phyloP scores from a whole-genome alignment of 2,797 vertebrate species.

The Tapirus indicus region DNA sequence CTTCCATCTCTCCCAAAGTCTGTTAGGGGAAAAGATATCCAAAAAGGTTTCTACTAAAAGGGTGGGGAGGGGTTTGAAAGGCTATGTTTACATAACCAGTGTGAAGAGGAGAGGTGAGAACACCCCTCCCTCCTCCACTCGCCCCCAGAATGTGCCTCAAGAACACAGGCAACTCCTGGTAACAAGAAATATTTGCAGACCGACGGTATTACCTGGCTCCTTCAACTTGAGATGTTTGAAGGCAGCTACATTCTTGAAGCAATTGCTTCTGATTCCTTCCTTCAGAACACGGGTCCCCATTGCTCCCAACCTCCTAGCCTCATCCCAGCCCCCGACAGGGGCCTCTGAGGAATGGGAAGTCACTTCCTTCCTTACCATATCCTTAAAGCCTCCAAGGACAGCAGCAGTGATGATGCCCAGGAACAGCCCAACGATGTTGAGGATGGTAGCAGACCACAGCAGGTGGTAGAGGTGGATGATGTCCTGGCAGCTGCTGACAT shows the following conservation, averaged over 20 bases:
- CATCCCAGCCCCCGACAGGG: not conserved
- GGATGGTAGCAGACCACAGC: conserved; percentile 97
- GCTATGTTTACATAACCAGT: not conserved
- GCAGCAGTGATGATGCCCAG: conserved; percentile 98
- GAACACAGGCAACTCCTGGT: conserved; percentile 3
- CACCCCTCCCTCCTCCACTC: not conserved
- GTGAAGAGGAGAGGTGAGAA: conserved; percentile 1
- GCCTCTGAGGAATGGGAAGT: not conserved
- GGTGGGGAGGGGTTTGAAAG: not conserved
- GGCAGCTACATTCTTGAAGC: not conserved
- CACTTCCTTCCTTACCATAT: conserved; percentile 92
- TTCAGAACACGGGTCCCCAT: not conserved
- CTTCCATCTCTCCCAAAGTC: conserved; percentile 49
- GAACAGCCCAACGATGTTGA: conserved; percentile 97
- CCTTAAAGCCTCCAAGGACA: conserved; percentile 98
- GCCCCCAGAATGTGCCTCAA: not conserved
- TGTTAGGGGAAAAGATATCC: conserved; percentile 30
- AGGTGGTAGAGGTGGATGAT: conserved; percentile 98
- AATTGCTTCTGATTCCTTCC: conserved; percentile 16
- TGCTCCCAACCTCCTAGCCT: not conserved
- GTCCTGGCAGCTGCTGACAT: conserved; percentile 98
- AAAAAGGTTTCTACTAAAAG: not conserved
- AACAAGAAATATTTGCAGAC: conserved; percentile 27
- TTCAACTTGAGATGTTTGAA: conserved; percentile 44
- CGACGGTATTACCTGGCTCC: not conserved